Evolutionary conservation across 2,113 vertebrate genomes (phyloP), one percentile per base, ranked within the genome.

Genomic region (Aegithalos caudatus): DNA sequence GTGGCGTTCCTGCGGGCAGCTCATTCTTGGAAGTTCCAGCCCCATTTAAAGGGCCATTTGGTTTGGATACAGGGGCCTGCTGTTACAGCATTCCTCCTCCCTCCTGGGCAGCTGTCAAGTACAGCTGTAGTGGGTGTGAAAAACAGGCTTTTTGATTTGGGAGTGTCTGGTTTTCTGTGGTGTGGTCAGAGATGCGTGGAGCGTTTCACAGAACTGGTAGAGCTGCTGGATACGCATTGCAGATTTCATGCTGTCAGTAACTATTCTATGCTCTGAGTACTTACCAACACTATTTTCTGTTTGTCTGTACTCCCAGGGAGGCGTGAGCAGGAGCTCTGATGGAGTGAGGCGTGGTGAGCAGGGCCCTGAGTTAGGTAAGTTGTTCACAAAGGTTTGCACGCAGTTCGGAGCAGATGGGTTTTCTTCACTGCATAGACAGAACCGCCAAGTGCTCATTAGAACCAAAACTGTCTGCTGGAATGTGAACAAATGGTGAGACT

Each of bases 41-140:
- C 87, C 74, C 50, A 69, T 70, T 97, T 86, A 37, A 97, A 93
- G 86, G 96, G 97, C 95, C 20, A 4, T 91, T 38, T 83, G 92
- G 60, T 56, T 78, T 88, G 91, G 27, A 16, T 21, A 33, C 86
- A 86, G 64, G n/a, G 44, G 83, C 78, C 94, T 61, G 12, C 45
- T 74, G 5, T 14, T 38, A 13, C 1, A n/a, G 14, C 48, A 65
- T 58, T 94, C 50, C 72, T 90, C 24, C 61, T 60, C 61, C 67
- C 69, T 94, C 76, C 72, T 71, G 60, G 80, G 47, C 61, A 81
- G 66, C 57, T 85, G 78, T 60, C n/a, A n/a, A 69, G 37, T 76
- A 85, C 14, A 73, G 73, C 56, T 82, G 51, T 6, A 45, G 45
- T 12, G 6, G 6, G 22, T 88, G 31, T 67, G 89, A 81, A 80